These are phyloP conservation scores for Sebastes kiyomatsui DNA, from an alignment of 2,797 vertebrate genomes.

Conservation along the genomic window DNA sequence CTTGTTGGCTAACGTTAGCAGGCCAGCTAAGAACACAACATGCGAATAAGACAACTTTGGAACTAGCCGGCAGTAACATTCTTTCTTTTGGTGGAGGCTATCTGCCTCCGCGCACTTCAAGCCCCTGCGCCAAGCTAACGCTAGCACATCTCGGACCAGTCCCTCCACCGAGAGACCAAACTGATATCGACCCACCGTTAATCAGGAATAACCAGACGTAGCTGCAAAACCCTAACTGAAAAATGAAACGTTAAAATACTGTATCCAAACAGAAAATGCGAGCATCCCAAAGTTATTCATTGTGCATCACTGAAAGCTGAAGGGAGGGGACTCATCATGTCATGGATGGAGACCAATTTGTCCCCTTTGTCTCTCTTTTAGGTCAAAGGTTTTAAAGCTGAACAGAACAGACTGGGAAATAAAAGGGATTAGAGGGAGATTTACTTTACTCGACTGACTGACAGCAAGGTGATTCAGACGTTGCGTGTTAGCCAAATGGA, in stretches of 20 bases:
- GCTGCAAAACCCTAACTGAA: background rate
- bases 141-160: background rate
- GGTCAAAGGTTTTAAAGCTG: conserved; percentile 1
- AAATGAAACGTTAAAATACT: background rate
- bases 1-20: background rate
- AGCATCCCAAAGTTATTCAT: background rate
- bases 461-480: background rate
- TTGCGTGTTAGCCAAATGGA: background rate
- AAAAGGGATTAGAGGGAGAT: conserved; percentile 43
- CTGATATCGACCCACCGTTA: background rate
- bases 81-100: background rate
- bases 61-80: background rate
- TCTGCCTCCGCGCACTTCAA: background rate
- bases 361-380: conserved; percentile 2
- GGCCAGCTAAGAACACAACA: background rate
- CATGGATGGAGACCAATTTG: background rate
- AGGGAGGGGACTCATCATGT: background rate
- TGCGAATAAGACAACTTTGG: background rate
- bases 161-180: background rate
- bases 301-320: background rate
- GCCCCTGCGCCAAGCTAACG: background rate
- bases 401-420: conserved; percentile 9
- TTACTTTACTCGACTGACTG: background rate
- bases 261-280: no score
- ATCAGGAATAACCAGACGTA: background rate